Evolutionary conservation across 2,888 invertebrate genomes (phyloP), one percentile per base, ranked within the genome.

Genomic region (Euzophera pinguis): DNA sequence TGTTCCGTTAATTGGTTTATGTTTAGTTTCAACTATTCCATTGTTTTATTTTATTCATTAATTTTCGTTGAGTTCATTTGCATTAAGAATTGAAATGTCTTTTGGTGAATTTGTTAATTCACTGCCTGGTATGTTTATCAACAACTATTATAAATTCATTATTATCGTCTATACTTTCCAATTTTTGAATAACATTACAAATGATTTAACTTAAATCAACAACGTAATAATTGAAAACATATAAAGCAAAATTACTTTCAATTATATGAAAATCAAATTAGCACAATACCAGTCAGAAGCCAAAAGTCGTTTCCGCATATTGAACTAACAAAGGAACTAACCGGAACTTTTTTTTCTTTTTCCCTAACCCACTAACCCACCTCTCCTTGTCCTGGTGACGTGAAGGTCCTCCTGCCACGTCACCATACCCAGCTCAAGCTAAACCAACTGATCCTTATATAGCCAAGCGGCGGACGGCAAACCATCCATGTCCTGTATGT

Each of bases 401-500:
- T 69, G 66, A 63, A 90, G 90, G 89, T 73, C 89, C 92, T 66
- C 92, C 92, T 81, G 92, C 93, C 87, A 92, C 92, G 88, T 92
- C 91, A 92, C 88, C 88, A 57, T 88, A 90, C 83, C 90, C 90
- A 59, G 84, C 89, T 79, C 90, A 89, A 88, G 86, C 89, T 88
- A 90, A 91, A 90, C 78, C 91, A 73, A 90, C 91, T 84, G 94
- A 94, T 91, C 94, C 94, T 91, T 96, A 95, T 92, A 93, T 96
- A 94, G 97, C 97, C 84, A 97, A 97, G 92, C 94, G 97, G 90
- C 93, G 97, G 90, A 96, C 97, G 69, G 97, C 97, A 69, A 97
- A 97, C 88, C 98, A 98, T 84, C 97, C 97, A 50, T 98, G 98
- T 80, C 98, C 97, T 16, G 96, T 98, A 42, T 98, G 98, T 87